A percentile compares a stretch with the other conserved stretches of the same genome.
These are phyloP conservation scores for Paedocypris micromegethes DNA, from an alignment of 2,797 vertebrate genomes.

Conservation along the genomic window DNA sequence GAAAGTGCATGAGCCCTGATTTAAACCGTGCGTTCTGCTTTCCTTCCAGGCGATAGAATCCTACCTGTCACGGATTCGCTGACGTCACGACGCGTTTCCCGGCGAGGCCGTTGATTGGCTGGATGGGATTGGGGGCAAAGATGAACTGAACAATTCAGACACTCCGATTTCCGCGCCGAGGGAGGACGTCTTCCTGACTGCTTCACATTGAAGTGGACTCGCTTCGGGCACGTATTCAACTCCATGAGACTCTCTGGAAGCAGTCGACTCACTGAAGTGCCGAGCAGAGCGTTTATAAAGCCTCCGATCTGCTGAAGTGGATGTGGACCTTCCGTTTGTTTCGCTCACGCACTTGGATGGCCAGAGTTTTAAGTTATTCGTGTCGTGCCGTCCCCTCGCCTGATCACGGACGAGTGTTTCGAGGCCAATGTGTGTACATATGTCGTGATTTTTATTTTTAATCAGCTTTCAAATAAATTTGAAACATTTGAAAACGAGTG, in stretches of 20 bases:
- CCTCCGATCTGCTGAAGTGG: conserved; percentile 57
- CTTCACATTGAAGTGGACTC: conserved; percentile 81
- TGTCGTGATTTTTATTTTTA: conserved; percentile 66
- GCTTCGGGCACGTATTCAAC: conserved; percentile 59
- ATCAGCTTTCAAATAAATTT: conserved; percentile 75
- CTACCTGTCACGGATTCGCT: conserved; percentile 84
- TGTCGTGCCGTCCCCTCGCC: conserved; percentile 52
- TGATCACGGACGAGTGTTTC: conserved; percentile 58
- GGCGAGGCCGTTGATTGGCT: conserved; percentile 52
- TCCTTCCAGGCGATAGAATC: conserved; percentile 76
- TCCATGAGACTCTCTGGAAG: conserved; percentile 62
- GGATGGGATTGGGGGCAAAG: conserved; percentile 51
- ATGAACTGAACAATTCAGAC: conserved; percentile 62
- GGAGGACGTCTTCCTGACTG: conserved; percentile 58
- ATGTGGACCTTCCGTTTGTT: conserved; percentile 52
- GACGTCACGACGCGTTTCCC: too few relatives aligned
- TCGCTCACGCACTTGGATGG: conserved; percentile 64
- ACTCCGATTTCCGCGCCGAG: conserved; percentile 55
- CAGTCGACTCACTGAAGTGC: conserved; percentile 69
- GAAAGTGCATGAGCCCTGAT: too few relatives aligned
- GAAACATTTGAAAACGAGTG: conserved; percentile 44
- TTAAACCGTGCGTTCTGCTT: too few relatives aligned
- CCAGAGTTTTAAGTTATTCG: conserved; percentile 75
- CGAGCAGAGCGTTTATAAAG: conserved; percentile 57
- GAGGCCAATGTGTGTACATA: conserved; percentile 59